These are phyloP conservation scores for Ramphastos sulfuratus DNA, from an alignment of 2,113 vertebrate species.

Conservation along the genomic window DNA sequence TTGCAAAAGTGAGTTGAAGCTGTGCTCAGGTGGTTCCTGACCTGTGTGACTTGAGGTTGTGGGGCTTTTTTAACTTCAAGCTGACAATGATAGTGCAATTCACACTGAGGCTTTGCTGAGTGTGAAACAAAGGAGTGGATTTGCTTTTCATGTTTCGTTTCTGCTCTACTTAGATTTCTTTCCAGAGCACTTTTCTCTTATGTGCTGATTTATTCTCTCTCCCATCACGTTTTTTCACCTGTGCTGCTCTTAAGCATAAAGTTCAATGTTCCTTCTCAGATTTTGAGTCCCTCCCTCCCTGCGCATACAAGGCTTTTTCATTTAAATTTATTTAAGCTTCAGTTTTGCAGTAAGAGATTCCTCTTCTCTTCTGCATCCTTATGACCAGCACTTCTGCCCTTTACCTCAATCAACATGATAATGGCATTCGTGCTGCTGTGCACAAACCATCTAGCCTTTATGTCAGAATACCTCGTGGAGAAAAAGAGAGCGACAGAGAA, in stretches of 20 bases:
- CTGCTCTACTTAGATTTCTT: conserved; percentile 24
- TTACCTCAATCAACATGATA: conserved; percentile 52
- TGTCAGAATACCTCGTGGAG: conserved; percentile 10
- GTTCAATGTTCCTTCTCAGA: background rate
- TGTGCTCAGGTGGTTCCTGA: background rate
- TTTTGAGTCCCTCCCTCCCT: background rate
- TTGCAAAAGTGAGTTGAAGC: background rate
- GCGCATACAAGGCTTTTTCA: background rate
- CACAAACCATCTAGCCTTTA: background rate
- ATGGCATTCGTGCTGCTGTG: conserved; percentile 34
- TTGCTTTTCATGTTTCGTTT: conserved; percentile 30
- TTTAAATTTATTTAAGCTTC: conserved; percentile 37
- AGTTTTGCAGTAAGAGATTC: conserved; percentile 11
- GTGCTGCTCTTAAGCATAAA: background rate
- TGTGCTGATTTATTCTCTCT: conserved; percentile 16
- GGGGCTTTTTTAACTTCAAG: background rate
- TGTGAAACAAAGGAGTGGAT: conserved; percentile 34
- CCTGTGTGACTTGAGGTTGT: background rate
- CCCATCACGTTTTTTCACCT: background rate
- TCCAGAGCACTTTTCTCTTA: background rate
- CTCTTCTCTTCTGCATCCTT: conserved; percentile 1
- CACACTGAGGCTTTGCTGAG: background rate
- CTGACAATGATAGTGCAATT: background rate
- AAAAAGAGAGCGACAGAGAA: background rate
- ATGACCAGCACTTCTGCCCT: conserved; percentile 38